phyloP scores from a whole-genome alignment of 1,140 invertebrate genomes.

The Zaprionus camerounensis region DNA sequence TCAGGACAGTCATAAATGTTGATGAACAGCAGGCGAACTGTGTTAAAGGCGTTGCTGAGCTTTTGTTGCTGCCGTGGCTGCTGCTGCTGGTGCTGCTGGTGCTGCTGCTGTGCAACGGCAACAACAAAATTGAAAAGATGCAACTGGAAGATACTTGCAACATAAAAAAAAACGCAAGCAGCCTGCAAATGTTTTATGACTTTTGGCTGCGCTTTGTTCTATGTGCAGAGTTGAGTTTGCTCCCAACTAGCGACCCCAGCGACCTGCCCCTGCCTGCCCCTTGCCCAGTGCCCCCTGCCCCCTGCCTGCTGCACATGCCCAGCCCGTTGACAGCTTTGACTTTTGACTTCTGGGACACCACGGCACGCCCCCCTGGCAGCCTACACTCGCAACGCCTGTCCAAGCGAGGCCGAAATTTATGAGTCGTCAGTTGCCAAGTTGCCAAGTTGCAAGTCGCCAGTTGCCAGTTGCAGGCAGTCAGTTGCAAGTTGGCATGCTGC shows the following conservation, averaged over 20 bases:
- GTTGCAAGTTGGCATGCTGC: neutral
- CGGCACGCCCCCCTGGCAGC: constrained; percentile 28
- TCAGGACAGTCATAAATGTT: constrained; percentile 77
- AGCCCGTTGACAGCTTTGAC: constrained; percentile 47
- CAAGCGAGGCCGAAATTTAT: constrained; percentile 37
- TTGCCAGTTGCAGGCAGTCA: constrained; percentile 3
- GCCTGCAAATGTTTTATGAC: constrained; percentile 54
- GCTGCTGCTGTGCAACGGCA: constrained; percentile 67
- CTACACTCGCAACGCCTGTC: constrained; percentile 42
- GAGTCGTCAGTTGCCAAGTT: constrained; percentile 37
- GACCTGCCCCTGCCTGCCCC: neutral
- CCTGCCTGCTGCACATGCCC: neutral
- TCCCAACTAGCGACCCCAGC: neutral
- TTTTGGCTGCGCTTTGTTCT: constrained; percentile 52
- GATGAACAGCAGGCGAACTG: constrained; percentile 80
- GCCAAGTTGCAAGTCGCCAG: constrained; percentile 21
- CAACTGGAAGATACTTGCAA: constrained; percentile 62
- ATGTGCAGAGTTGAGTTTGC: constrained; percentile 21
- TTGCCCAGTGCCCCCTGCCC: too few species aligned
- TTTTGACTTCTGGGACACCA: constrained; percentile 46
- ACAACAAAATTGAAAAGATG: constrained; percentile 79
- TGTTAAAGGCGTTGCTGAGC: constrained; percentile 75
- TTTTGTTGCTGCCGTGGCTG: constrained; percentile 66
- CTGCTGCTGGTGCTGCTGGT: constrained; percentile 10
- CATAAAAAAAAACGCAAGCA: constrained; percentile 33